Percentiles rank a stretch among this genome's conserved stretches.
Conservation (phyloP, 2,113 vertebrate genomes). For the Equus quagga region DNA sequence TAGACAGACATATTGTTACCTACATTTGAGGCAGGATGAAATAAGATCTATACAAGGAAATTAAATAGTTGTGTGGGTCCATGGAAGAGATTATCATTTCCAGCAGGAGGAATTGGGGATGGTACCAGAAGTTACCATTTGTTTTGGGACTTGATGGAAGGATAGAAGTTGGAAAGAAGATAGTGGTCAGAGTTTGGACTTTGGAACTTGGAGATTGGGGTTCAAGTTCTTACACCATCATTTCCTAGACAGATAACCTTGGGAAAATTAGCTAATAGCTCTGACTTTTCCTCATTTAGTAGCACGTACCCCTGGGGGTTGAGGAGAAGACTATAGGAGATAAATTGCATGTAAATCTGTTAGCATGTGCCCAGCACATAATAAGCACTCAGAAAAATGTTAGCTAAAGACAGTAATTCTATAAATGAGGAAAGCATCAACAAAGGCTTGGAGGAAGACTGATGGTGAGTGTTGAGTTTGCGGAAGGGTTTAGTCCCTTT, state of each 20-base stretch:
- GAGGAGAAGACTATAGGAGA: neutral
- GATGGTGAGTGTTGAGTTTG: neutral
- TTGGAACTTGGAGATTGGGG: neutral
- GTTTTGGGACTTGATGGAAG: neutral
- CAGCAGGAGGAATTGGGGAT: neutral
- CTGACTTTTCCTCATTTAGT: slow-evolving; percentile 30
- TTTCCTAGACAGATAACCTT: neutral
- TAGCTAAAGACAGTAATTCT: neutral
- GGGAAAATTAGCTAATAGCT: slow-evolving; percentile 2
- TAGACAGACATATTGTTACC: neutral
- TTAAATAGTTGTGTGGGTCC: neutral
- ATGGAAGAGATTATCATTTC: neutral
- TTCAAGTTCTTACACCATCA: neutral
- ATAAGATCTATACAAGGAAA: neutral
- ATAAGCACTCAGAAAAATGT: neutral
- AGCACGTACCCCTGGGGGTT: neutral
- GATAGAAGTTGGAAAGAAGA: neutral
- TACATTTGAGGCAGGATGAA: neutral
- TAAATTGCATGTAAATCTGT: neutral
- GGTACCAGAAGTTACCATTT: neutral
- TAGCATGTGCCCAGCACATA: neutral
- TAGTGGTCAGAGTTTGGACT: slow-evolving; percentile 20
- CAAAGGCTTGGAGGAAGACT: neutral
- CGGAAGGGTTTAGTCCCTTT: neutral
- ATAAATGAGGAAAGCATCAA: neutral